Percentiles rank a stretch among this genome's conserved stretches.
These are phyloP conservation scores for Sitta carolinensis DNA, from an alignment of 2,797 vertebrate genomes.

Conservation along the genomic window DNA sequence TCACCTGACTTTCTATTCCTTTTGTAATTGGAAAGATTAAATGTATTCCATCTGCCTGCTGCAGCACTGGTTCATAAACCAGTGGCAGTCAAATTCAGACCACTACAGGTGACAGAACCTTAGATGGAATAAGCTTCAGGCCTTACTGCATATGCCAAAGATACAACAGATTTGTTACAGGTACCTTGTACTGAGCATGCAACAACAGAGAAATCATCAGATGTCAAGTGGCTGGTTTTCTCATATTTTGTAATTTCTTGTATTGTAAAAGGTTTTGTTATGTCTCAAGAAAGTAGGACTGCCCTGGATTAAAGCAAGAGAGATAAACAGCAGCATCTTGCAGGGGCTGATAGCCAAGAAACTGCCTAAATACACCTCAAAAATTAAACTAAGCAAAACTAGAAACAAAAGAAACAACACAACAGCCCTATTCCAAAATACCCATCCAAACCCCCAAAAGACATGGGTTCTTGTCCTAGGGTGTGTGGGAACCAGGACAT, in stretches of 20 bases:
- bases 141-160: not conserved
- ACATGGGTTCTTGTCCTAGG: fast-evolving
- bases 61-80: not conserved
- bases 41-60: not conserved
- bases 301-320: not conserved
- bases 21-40: not conserved
- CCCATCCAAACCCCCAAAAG: fast-evolving
- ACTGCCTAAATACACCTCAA: not conserved
- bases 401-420: not conserved
- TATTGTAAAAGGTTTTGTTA: not conserved
- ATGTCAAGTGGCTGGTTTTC: not conserved
- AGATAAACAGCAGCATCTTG: not conserved
- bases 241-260: not conserved
- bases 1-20: not conserved
- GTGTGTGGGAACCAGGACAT: too few species aligned
- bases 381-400: not conserved
- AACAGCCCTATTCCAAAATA: not conserved
- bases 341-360: not conserved
- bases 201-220: not conserved
- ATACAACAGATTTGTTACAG: not conserved
- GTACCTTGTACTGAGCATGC: not conserved
- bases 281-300: not conserved
- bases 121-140: not conserved
- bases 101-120: not conserved
- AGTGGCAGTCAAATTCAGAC: not conserved